phyloP scores from a whole-genome alignment of 2,888 invertebrate genomes.

The Caenorhabditis zanzibari region DNA sequence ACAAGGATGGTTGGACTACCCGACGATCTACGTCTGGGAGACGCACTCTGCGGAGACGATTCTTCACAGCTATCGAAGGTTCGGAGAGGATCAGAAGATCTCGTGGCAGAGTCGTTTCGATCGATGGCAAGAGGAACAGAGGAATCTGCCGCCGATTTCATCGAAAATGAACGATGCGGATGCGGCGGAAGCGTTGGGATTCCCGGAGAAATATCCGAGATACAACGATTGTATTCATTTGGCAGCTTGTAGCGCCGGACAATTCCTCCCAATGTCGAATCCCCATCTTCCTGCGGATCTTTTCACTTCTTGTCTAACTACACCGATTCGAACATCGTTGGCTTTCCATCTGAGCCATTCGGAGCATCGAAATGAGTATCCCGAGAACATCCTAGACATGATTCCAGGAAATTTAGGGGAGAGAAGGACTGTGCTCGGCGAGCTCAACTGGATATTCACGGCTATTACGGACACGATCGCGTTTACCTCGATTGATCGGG shows the following conservation, averaged over 20 bases:
- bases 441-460: conserved; percentile 99
- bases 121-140: conserved; percentile 56
- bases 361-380: conserved; percentile 74
- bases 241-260: conserved; percentile 95
- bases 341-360: conserved; percentile 75
- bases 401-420: conserved; percentile 94
- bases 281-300: conserved; percentile 97
- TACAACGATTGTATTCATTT: conserved; percentile 91
- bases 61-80: conserved; percentile 89
- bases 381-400: conserved; percentile 85
- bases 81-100: conserved; percentile 91
- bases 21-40: conserved; percentile 99
- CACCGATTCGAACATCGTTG: conserved; percentile 91
- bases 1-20: conserved; percentile 99
- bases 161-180: conserved; percentile 66
- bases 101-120: conserved; percentile 62
- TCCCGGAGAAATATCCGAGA: conserved; percentile 64
- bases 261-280: conserved; percentile 94
- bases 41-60: conserved; percentile 98
- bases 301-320: conserved; percentile 98
- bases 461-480: conserved; percentile 99
- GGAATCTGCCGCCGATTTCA: conserved; percentile 51
- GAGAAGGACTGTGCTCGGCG: conserved; percentile 94
- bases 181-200: conserved; percentile 65
- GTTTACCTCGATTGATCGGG: conserved; percentile 95